phyloP scores from a whole-genome alignment of 2,797 vertebrate species.

The Aulostomus chinensis region DNA sequence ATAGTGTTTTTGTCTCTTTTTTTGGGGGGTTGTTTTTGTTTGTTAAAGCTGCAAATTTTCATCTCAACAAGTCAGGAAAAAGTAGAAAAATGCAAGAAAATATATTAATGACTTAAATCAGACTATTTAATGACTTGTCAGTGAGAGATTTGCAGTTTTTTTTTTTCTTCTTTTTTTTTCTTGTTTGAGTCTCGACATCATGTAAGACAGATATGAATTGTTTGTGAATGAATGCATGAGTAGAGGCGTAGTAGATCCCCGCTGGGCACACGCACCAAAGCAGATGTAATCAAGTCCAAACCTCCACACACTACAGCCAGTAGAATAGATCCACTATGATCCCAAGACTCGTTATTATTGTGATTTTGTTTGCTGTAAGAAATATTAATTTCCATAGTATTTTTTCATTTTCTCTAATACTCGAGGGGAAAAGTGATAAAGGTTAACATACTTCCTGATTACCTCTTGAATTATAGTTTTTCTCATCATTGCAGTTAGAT shows the following conservation, averaged over 20 bases:
- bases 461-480: slow-evolving; percentile 5
- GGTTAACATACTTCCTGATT: neutral
- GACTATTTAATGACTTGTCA: slow-evolving; percentile 13
- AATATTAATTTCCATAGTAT: neutral
- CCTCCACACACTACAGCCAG: slow-evolving; percentile 1
- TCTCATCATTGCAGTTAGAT: slow-evolving; percentile 27
- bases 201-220: too few relatives aligned
- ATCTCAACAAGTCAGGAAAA: slow-evolving; percentile 11
- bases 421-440: neutral
- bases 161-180: slow-evolving; percentile 2
- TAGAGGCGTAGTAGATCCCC: slow-evolving; percentile 6
- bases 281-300: slow-evolving; percentile 10
- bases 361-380: slow-evolving; percentile 1
- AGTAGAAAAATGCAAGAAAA: too few relatives aligned
- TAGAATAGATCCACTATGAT: neutral
- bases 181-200: too few relatives aligned
- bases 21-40: neutral
- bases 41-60: slow-evolving; percentile 29
- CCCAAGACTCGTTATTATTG: too few relatives aligned
- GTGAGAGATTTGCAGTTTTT: slow-evolving; percentile 30
- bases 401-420: slow-evolving; percentile 6
- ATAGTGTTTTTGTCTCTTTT: slow-evolving; percentile 19
- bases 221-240: too few relatives aligned
- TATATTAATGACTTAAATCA: slow-evolving; percentile 36
- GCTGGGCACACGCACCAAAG: slow-evolving; percentile 45